Evolutionary conservation across 2,888 invertebrate genomes (phyloP), one percentile per base, ranked within the genome.

Genomic region (Ganaspis brasiliensis): DNA sequence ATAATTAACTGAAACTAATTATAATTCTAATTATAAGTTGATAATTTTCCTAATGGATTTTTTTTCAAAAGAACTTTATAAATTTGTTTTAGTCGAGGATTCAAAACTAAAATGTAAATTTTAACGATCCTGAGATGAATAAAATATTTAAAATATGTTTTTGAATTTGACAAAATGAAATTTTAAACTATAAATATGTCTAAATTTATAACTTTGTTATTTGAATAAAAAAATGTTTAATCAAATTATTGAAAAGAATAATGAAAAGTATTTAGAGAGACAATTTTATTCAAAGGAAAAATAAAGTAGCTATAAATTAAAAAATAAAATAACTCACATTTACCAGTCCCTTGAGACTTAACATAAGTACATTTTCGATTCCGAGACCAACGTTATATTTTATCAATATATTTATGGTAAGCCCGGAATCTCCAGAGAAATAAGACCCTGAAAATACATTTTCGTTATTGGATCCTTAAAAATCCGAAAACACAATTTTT

Each of bases 381-480:
- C 19, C 45, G 37, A 9, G 40, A 3, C 24, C 9, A 24, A 45
- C 40, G 40, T 40, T 67, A 14, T 67, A 67, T 63, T 63, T 63
- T 63, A 63, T 63, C 63, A 14, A 14, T 21, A 59, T 37, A 67
- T 67, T 67, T 67, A 45, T 21, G 40, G 40, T 45, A 45, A 67
- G 67, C 67, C 40, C 24, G 8, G 24, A 45, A 67, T 45, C 24
- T 24, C 45, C 67, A 67, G 21, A 45, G 67, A 24, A 67, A n/a
- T n/a, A 67, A 67, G 49, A 49, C 4, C 3, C 49, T 49, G 16
- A 49, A 49, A 49, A 49, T 49, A 49, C n/a, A 8, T 49, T 49
- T 49, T 49, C 16, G 16, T n/a, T 49, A 49, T n/a, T 49, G 6
- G 49, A 49, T 49, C 49, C 49, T 49, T 49, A 16, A 16, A 49